phyloP scores from a whole-genome alignment of 2,113 vertebrate species.

The Dipodomys merriami region DNA sequence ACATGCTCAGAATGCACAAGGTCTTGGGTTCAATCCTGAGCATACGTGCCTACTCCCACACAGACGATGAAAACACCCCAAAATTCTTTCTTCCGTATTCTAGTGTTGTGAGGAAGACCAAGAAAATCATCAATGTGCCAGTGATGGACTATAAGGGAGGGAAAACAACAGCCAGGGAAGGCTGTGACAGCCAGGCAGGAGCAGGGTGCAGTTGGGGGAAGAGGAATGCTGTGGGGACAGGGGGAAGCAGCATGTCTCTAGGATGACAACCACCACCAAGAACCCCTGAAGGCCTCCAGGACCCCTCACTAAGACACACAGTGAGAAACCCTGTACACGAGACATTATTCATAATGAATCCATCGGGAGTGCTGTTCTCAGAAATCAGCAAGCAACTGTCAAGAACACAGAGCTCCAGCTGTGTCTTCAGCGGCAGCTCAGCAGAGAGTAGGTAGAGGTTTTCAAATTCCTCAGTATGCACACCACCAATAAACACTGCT shows the following conservation, averaged over 20 bases:
- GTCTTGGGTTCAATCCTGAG: background rate
- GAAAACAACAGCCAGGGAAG: background rate
- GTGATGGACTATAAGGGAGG: no score
- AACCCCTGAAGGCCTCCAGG: background rate
- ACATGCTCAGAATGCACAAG: background rate
- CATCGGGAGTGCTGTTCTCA: background rate
- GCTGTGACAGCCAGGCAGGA: no score
- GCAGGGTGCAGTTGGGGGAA: no score
- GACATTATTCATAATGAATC: background rate
- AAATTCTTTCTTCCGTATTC: no score
- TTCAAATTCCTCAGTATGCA: background rate
- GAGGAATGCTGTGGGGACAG: background rate
- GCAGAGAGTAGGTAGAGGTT: background rate
- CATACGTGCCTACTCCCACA: no score
- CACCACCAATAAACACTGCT: background rate
- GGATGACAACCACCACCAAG: background rate
- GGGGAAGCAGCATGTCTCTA: background rate
- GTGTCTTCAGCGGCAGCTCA: background rate
- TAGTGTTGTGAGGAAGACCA: background rate
- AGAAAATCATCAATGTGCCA: no score
- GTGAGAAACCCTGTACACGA: background rate
- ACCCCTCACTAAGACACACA: background rate
- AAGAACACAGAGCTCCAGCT: background rate
- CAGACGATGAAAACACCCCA: background rate
- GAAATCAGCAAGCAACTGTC: background rate